Base-by-base conservation (phyloP, 2,888 invertebrate species). In the Geophilus truncorum region DNA sequence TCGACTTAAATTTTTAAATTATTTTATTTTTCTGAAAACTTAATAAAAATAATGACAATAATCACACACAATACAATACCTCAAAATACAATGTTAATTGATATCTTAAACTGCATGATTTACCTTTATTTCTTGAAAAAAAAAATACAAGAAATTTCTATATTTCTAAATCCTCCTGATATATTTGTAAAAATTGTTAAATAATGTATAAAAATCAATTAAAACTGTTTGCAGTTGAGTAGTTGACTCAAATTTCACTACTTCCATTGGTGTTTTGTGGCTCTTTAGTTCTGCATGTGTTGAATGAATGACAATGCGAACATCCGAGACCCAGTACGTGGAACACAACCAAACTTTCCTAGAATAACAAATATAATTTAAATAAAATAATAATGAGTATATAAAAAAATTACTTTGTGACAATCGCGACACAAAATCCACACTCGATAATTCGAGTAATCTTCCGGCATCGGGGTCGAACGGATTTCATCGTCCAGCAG, bases 361-460 rank as follows among this genome's bases (percentile, higher is more conserved):
- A 87, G 40, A 90, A 28, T n/a, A n/a, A n/a, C n/a, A n/a, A n/a
- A n/a, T n/a, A n/a, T n/a, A n/a, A n/a, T n/a, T n/a, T n/a, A n/a
- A 80, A 79, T 80, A 10, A 25, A 62, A 78, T 21, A 78, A 75
- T 18, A 12, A 7, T 76, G 10, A 23, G 5, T 18, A 28, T 25
- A 12, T 28, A 9, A 5, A 32, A 18, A 6, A 6, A 6, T 85
- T 87, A 94, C 95, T 91, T 94, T 92, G 87, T 95, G 95, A 87
- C 96, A 96, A 88, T 96, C 96, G 87, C 94, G 94, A 89, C 96
- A 96, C 9, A 95, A 90, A 85, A 96, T 94, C 81, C 93, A 92
- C 23, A 94, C 92, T 84, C 92, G 91, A 85, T 92, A 92, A 86
- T 93, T 91, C 9, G 91, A 91, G 85, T 94, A 95, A 85, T 94